phyloP scores from a whole-genome alignment of 1,140 invertebrate genomes.

The Cotesia vestalis region DNA sequence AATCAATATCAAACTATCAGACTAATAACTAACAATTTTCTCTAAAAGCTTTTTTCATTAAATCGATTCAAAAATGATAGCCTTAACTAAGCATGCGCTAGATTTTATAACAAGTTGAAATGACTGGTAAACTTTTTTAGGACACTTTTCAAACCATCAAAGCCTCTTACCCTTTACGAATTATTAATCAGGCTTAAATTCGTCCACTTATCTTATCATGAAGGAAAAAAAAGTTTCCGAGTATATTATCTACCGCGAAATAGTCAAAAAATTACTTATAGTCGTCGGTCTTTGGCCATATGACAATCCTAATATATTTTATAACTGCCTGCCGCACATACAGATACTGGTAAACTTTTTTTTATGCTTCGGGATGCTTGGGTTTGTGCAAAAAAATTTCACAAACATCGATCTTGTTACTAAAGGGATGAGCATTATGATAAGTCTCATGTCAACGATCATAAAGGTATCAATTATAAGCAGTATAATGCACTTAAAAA shows the following conservation, averaged over 20 bases:
- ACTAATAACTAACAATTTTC: too few relatives aligned
- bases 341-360: background rate
- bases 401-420: constrained; percentile 41
- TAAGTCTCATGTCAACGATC: constrained; percentile 19
- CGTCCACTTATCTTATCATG: constrained; percentile 22
- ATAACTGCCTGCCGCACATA: constrained; percentile 26
- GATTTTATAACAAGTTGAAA: too few relatives aligned
- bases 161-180: too few relatives aligned
- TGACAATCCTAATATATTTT: background rate
- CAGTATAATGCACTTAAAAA: background rate
- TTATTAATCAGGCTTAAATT: constrained; percentile 6
- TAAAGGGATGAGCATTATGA: constrained; percentile 38
- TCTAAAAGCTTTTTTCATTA: too few relatives aligned
- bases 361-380: constrained; percentile 13
- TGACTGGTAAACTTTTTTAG: too few relatives aligned
- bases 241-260: constrained; percentile 31
- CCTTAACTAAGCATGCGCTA: too few relatives aligned
- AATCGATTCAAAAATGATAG: too few relatives aligned
- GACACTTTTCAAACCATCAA: too few relatives aligned
- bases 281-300: constrained; percentile 34
- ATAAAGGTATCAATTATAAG: constrained; percentile 24
- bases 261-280: constrained; percentile 27
- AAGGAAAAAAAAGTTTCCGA: constrained; percentile 19
- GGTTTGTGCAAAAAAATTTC: constrained; percentile 37
- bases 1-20: too few relatives aligned